Conservation (phyloP, 2,113 vertebrate genomes). For the Crotalus horridus region DNA sequence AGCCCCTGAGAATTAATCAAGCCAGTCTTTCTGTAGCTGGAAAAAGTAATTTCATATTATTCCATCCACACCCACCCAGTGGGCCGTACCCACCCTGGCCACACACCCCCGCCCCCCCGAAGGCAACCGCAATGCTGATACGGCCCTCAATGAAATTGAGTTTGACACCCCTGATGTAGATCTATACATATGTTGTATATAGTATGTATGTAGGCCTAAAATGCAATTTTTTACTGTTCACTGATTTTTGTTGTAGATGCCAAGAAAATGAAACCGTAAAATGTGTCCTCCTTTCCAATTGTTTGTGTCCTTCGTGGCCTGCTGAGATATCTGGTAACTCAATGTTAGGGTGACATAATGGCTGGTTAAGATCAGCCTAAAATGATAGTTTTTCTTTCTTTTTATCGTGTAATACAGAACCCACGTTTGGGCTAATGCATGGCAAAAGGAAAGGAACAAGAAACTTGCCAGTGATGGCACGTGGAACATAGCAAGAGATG, state of each 20-base stretch:
- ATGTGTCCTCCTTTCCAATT: neutral
- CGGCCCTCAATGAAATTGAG: too few relatives aligned
- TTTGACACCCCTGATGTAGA: too few relatives aligned
- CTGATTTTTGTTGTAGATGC: neutral
- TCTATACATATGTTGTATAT: too few relatives aligned
- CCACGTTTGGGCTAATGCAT: neutral
- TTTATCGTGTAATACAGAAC: neutral
- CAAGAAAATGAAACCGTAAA: neutral
- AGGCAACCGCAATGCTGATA: too few relatives aligned
- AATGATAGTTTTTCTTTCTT: neutral
- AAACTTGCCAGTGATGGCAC: neutral
- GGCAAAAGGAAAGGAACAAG: neutral
- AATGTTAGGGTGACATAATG: neutral
- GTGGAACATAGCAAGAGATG: neutral
- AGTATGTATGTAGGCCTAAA: neutral
- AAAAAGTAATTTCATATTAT: neutral
- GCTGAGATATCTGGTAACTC: neutral
- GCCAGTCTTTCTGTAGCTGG: neutral
- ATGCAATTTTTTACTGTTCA: neutral
- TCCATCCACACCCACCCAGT: too few relatives aligned
- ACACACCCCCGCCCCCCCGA: too few relatives aligned
- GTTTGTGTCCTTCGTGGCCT: neutral
- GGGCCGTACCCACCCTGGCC: too few relatives aligned
- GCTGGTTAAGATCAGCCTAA: neutral
- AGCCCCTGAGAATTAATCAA: neutral